These are phyloP conservation scores for Pristionchus pacificus DNA, from an alignment of 1,140 invertebrate species.

Conservation along the genomic window DNA sequence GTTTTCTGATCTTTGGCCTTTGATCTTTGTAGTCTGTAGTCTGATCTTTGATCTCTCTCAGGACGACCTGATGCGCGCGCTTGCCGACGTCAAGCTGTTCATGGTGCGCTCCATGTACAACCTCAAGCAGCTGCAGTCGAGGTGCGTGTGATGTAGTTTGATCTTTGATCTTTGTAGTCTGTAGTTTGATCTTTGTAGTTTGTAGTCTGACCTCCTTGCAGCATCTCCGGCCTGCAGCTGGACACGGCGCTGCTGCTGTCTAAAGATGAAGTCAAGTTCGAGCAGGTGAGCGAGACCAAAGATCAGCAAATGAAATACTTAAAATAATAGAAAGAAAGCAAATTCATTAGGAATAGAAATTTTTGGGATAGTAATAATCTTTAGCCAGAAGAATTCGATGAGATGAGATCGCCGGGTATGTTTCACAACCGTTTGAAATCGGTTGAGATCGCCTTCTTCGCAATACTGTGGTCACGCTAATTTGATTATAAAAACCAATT, in stretches of 20 bases:
- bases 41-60: not conserved
- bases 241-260: slow-evolving; percentile 35
- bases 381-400: too few relatives aligned
- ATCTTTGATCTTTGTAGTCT: slow-evolving; percentile 18
- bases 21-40: too few relatives aligned
- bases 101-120: slow-evolving; percentile 85
- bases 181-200: slow-evolving; percentile 5
- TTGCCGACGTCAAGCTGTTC: slow-evolving; percentile 75
- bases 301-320: too few relatives aligned
- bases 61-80: slow-evolving; percentile 74
- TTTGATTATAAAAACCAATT: too few relatives aligned
- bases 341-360: too few relatives aligned
- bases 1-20: not conserved
- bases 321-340: too few relatives aligned
- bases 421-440: too few relatives aligned
- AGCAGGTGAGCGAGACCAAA: not conserved
- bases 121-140: slow-evolving; percentile 84
- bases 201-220: slow-evolving; percentile 30
- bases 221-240: slow-evolving; percentile 44
- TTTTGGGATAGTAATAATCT: too few relatives aligned
- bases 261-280: slow-evolving; percentile 2
- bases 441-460: too few relatives aligned
- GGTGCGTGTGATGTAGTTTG: too few relatives aligned
- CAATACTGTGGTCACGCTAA: too few relatives aligned
- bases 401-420: too few relatives aligned